Conservation (phyloP, 92 coral and sea anemone genomes). For the Zoanthus gigantus region DNA sequence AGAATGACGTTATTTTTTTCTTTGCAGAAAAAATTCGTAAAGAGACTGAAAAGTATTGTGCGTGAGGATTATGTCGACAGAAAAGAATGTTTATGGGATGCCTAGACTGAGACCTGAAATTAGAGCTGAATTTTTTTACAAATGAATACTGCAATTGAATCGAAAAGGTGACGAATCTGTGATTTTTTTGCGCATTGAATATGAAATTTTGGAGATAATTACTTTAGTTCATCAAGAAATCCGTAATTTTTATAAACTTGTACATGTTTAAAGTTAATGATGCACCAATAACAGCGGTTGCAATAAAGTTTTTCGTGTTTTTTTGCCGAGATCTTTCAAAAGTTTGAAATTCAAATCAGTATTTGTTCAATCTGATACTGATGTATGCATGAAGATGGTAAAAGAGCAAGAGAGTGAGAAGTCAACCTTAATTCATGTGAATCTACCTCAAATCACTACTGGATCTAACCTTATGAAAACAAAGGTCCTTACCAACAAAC, state of each 20-base stretch:
- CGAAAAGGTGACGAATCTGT: not conserved
- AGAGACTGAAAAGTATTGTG: not conserved
- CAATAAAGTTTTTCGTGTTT: not conserved
- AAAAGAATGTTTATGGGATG: not conserved
- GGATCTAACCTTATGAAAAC: not conserved
- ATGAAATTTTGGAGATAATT: not conserved
- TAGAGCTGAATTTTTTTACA: not conserved
- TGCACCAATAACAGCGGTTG: not conserved
- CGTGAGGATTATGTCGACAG: not conserved
- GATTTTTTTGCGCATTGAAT: not conserved
- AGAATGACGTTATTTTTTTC: not conserved
- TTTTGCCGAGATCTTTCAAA: not conserved
- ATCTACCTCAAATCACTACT: conserved; percentile 23
- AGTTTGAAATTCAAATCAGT: not conserved
- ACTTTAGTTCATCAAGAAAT: not conserved
- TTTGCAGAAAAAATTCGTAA: conserved; percentile 10
- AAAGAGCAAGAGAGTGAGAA: not conserved
- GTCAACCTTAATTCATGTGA: not conserved
- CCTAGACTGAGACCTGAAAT: not conserved
- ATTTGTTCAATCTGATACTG: too few species aligned
- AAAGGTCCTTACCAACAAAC: not conserved
- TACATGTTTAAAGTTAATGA: too few species aligned
- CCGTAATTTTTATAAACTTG: too few species aligned
- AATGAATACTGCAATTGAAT: not conserved
- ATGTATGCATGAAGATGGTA: not conserved